Base-by-base conservation (phyloP, 2,797 vertebrate genomes). In the Odontamblyopus lacepedii region DNA sequence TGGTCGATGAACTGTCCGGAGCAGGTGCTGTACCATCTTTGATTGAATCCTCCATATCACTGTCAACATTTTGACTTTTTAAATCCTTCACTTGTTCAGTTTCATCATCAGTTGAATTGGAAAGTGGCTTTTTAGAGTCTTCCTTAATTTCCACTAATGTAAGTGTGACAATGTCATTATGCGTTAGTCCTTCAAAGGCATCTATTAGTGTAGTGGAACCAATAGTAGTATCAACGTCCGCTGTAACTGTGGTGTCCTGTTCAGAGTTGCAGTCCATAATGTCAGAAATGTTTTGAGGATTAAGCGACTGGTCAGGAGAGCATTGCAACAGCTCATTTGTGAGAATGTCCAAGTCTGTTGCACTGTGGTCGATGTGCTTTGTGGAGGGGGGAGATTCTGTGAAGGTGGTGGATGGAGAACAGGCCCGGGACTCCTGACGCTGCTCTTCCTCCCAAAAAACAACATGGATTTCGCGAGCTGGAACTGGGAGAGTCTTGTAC, bases 391-490 rank as follows among this genome's bases (percentile, higher is more conserved):
- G 6, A 8, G 11, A 48, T 44, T 75, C 75, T 6, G 44, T 6
- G 1, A 76, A 79, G 0, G 82, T 82, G 74, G 70, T 84, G 48
- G 80, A 80, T 2, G 79, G 78, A 55, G 83, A 85, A 55, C 86
- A 85, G 13, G 30, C 13, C 1, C 18, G 12, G 18, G 56, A 59
- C 7, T 64, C 65, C 8, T 69, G 19, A 1, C 56, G 41, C 0
- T 80, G 77, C 18, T 82, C 75, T 9, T 66, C 64, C 16, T 13
- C 96, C 98, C 98, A 99, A 75, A 98, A 94, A 71, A 96, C 91
- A 12, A 98, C 78, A 75, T 97, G 96, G 73, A 97, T 92, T 77
- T 98, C 95, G 38, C 89, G 86, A 55, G 95, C 78, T 7, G 93
- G 93, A 70, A 98, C 89, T 6, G 87, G 83, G 67, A 96, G 93